Evolutionary conservation across 2,888 invertebrate genomes (phyloP), one percentile per base, ranked within the genome.

Genomic region (Synanthedon tipuliformis): DNA sequence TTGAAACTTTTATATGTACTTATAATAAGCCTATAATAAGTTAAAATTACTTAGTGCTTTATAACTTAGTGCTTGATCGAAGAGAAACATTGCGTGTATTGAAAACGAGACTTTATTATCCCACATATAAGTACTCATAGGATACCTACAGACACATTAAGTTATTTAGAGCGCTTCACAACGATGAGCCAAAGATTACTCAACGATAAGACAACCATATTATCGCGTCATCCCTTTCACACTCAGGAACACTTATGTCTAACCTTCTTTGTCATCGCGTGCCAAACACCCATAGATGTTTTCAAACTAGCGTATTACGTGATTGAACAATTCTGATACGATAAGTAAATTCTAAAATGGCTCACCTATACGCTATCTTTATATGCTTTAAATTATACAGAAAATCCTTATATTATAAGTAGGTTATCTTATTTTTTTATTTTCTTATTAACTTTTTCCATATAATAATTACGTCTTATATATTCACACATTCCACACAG

Each of bases 231-330:
- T 71, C 73, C 61, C 61, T 57, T 55, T 71, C 66, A 56, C 16
- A 41, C 63, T 7, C 40, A 23, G 16, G 5, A 5, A 11, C 48
- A 52, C 55, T 41, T 53, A 34, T 15, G 16, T 50, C 58, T 52
- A 4, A 65, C 68, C 61, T 60, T 50, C 40, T 75, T 64, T 56
- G 48, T 51, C 62, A 64, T 76, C 54, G 66, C 77, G 74, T 79
- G 78, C 73, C 72, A 70, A 72, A 68, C 60, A 57, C 56, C 61
- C 69, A 66, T 78, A 66, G 63, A 59, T 61, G 65, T 58, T 57
- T 55, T 61, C 61, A 59, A 54, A 57, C 56, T 56, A 54, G 56
- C 58, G 61, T 61, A 63, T 50, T 52, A 61, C 58, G 68, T 65
- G 71, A 77, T 76, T 73, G 68, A 68, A 76, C 71, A 67, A 70